Conservation (phyloP, 2,888 invertebrate genomes). For the Caenorhabditis sulstoni region DNA sequence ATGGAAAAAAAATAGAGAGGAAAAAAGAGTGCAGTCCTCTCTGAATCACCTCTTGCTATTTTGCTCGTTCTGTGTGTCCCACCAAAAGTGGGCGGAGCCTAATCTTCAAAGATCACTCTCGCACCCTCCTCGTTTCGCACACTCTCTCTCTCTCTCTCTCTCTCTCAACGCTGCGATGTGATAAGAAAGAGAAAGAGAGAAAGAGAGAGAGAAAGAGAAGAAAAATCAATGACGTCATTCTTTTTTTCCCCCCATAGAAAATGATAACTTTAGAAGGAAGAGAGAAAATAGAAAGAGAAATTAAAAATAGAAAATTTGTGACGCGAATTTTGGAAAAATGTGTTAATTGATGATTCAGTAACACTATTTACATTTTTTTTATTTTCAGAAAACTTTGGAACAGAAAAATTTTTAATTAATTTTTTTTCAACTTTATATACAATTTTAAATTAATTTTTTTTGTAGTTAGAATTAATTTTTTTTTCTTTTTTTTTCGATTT, state of each 20-base stretch:
- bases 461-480: no score
- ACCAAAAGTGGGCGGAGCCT: constrained; percentile 16
- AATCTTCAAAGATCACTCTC: constrained; percentile 32
- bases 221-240: constrained; percentile 46
- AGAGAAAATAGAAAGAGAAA: constrained; percentile 4
- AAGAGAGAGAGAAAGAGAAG: constrained; percentile 1
- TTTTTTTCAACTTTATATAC: no score
- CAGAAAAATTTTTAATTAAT: no score
- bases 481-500: no score
- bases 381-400: no score
- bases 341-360: no score
- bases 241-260: no score
- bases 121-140: background rate
- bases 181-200: background rate
- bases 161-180: background rate
- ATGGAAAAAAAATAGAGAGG: constrained; percentile 27
- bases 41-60: constrained; percentile 30
- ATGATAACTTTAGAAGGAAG: constrained; percentile 6
- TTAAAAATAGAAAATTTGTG: constrained; percentile 12
- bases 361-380: no score
- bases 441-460: no score
- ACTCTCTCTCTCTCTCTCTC: constrained; percentile 8
- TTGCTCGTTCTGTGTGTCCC: constrained; percentile 37
- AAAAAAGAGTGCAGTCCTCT: background rate
- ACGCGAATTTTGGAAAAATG: no score